These are phyloP conservation scores for Xylocampa areola DNA, from an alignment of 2,888 invertebrate species.

Conservation along the genomic window DNA sequence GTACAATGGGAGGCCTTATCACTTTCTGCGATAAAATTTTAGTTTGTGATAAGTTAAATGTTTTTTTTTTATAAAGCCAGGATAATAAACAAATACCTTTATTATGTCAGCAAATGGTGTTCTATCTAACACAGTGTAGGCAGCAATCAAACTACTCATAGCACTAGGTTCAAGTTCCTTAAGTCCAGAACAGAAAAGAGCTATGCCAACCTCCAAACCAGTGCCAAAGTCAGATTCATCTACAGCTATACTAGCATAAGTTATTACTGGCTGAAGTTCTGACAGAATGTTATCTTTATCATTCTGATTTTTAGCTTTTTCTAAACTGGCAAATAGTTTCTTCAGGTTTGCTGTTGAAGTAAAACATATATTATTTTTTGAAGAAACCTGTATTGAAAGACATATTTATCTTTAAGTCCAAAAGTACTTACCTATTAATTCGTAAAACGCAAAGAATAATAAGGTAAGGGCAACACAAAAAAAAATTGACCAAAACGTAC, in stretches of 20 bases:
- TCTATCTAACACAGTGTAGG: conserved; percentile 94
- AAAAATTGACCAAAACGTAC: too few relatives aligned
- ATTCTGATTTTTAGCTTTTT: conserved; percentile 88
- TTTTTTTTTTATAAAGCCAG: too few relatives aligned
- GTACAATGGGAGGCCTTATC: too few relatives aligned
- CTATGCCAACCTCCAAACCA: conserved; percentile 96
- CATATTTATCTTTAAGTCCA: too few relatives aligned
- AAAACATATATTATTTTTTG: not conserved
- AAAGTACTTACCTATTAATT: too few relatives aligned
- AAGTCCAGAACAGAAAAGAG: conserved; percentile 94
- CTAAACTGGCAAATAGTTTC: conserved; percentile 92
- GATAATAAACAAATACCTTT: conserved; percentile 74
- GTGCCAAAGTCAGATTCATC: conserved; percentile 99
- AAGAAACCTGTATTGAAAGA: too few relatives aligned
- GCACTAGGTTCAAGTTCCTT: conserved; percentile 92
- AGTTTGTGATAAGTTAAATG: too few relatives aligned
- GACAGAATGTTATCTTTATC: conserved; percentile 91
- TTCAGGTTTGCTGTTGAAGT: conserved; percentile 91
- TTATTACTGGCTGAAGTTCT: conserved; percentile 94
- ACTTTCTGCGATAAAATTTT: too few relatives aligned
- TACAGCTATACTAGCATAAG: conserved; percentile 95
- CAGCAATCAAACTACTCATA: conserved; percentile 91
- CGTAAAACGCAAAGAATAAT: too few relatives aligned
- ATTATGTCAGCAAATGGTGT: conserved; percentile 93
- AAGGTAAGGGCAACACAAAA: too few relatives aligned